phyloP scores from a whole-genome alignment of 2,888 invertebrate species.

The Drosophila histrio region DNA sequence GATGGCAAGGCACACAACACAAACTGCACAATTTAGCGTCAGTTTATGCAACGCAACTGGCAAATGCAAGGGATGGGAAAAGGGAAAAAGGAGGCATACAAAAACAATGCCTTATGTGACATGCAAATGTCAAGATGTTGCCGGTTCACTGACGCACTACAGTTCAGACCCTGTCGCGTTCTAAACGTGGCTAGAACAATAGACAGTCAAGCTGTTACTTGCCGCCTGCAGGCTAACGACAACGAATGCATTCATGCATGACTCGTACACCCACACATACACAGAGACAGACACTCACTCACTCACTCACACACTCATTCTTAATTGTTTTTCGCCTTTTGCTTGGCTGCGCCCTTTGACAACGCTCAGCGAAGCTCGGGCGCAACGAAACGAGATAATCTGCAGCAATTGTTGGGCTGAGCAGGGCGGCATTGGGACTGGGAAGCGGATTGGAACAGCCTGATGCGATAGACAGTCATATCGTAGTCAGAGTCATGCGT shows the following conservation, averaged over 20 bases:
- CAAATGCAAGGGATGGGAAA: background rate
- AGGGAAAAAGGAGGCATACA: background rate
- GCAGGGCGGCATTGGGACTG: background rate
- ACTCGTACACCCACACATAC: conserved; percentile 20
- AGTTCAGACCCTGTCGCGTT: conserved; percentile 19
- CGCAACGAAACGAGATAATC: conserved; percentile 58
- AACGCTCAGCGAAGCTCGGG: conserved; percentile 6
- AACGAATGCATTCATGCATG: conserved; percentile 59
- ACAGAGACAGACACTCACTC: conserved; percentile 5
- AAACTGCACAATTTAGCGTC: conserved; percentile 49
- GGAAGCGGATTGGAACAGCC: background rate
- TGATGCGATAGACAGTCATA: background rate
- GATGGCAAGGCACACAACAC: background rate
- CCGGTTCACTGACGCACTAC: conserved; percentile 38
- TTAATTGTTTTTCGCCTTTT: conserved; percentile 71
- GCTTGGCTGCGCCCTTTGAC: conserved; percentile 63
- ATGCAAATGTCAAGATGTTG: conserved; percentile 69
- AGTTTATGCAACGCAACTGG: conserved; percentile 1
- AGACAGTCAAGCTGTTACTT: conserved; percentile 46
- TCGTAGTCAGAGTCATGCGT: background rate
- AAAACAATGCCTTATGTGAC: conserved; percentile 17
- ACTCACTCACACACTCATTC: conserved; percentile 15
- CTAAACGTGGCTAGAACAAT: conserved; percentile 53
- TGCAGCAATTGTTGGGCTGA: conserved; percentile 43
- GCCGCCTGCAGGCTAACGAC: conserved; percentile 46